Evolutionary conservation across 2,888 invertebrate genomes (phyloP).

Genomic region (Cheiracanthium punctorium): DNA sequence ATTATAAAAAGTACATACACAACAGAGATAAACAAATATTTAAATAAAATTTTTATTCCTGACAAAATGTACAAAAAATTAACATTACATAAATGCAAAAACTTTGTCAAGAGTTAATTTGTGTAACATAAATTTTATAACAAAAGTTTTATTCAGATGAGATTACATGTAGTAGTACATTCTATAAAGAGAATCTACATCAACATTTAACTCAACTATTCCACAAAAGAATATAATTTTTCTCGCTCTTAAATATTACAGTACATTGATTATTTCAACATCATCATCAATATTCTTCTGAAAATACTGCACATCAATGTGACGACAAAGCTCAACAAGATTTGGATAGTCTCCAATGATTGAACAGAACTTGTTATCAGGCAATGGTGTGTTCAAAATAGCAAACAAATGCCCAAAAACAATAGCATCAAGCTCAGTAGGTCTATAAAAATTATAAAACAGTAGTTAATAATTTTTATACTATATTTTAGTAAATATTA

Average conservation of each 20-base stretch:
- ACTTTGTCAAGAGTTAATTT: background rate
- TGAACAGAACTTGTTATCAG: slow-evolving; percentile 87
- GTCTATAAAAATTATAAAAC: slow-evolving; percentile 79
- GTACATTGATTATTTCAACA: slow-evolving; percentile 42
- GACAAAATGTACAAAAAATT: background rate
- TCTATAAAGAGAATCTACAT: background rate
- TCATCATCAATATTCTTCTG: slow-evolving; percentile 55
- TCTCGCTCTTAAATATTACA: background rate
- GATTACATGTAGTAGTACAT: background rate
- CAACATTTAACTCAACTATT: background rate
- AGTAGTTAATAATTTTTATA: background rate
- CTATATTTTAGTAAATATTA: too few species aligned
- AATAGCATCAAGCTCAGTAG: slow-evolving; percentile 95
- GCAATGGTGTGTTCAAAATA: slow-evolving; percentile 91
- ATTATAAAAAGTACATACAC: too few species aligned
- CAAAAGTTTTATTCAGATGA: background rate
- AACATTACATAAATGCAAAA: background rate
- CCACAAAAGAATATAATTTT: background rate
- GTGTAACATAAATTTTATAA: background rate
- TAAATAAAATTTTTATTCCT: background rate
- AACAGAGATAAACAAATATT: background rate
- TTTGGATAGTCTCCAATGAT: slow-evolving; percentile 85
- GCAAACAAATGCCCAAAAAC: slow-evolving; percentile 98
- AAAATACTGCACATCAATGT: slow-evolving; percentile 81
- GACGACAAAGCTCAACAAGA: slow-evolving; percentile 87